A percentile compares a stretch with the other conserved stretches of the same genome.
Evolutionary conservation across 2,797 vertebrate species (phyloP).

Genomic region (Rhinatrema bivittatum): DNA sequence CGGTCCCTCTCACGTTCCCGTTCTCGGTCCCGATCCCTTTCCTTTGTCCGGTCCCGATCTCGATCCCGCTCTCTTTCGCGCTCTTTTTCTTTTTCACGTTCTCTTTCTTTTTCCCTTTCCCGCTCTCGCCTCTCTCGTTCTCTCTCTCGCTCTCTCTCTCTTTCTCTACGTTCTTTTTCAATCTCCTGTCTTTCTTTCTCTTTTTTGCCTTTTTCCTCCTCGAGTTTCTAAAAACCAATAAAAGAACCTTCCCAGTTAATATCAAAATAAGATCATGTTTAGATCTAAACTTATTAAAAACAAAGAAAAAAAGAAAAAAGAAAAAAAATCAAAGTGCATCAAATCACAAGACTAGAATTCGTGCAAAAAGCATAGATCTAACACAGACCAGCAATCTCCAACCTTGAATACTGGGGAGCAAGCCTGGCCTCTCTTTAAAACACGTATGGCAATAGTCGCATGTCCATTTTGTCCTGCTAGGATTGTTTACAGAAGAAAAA

Average conservation of each 20-base stretch:
- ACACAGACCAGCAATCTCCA: slow-evolving; percentile 55
- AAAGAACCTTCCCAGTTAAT: slow-evolving; percentile 66
- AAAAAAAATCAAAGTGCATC: slow-evolving; percentile 19
- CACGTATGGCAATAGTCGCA: slow-evolving; percentile 21
- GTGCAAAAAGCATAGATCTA: slow-evolving; percentile 57
- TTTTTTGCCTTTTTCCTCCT: slow-evolving; percentile 91
- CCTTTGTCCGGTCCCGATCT: slow-evolving; percentile 89
- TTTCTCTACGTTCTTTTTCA: slow-evolving; percentile 87
- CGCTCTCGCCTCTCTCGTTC: slow-evolving; percentile 73
- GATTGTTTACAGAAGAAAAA: slow-evolving; percentile 13
- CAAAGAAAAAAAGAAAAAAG: slow-evolving; percentile 11
- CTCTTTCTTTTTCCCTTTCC: slow-evolving; percentile 71
- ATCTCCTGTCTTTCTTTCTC: slow-evolving; percentile 85
- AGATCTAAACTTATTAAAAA: not conserved
- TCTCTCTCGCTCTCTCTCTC: slow-evolving; percentile 70
- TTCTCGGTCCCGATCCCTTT: slow-evolving; percentile 83
- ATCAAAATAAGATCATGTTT: not conserved
- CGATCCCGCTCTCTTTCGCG: slow-evolving; percentile 81
- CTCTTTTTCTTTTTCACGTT: slow-evolving; percentile 75
- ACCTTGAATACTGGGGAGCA: slow-evolving; percentile 47
- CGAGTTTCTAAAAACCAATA: slow-evolving; percentile 93
- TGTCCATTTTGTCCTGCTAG: slow-evolving; percentile 23
- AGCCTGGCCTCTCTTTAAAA: slow-evolving; percentile 35
- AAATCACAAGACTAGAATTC: slow-evolving; percentile 56
- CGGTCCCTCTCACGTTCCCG: slow-evolving; percentile 75